Evolutionary conservation across 2,797 vertebrate species (phyloP).

Genomic region (Cynodonichthys magdalenae): DNA sequence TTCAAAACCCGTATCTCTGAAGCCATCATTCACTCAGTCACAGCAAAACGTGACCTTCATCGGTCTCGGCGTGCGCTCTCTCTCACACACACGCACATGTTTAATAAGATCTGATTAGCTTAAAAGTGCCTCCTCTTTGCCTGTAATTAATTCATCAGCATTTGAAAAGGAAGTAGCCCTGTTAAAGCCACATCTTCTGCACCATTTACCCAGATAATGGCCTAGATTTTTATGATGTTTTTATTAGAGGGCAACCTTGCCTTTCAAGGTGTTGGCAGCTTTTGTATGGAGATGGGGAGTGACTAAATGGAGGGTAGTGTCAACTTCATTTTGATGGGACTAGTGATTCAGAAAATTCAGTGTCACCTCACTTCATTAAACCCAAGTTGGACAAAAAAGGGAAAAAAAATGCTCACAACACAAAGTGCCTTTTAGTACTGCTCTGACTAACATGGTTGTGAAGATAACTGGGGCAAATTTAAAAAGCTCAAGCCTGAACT

Average conservation of each 20-base stretch:
- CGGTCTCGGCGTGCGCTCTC: constrained; percentile 16
- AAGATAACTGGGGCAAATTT: constrained; percentile 2
- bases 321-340: constrained; percentile 46
- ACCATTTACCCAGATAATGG: constrained; percentile 83
- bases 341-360: constrained; percentile 55
- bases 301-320: constrained; percentile 41
- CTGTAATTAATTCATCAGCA: constrained; percentile 75
- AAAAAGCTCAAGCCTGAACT: neutral
- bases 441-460: neutral
- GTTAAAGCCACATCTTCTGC: constrained; percentile 78
- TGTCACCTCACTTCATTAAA: constrained; percentile 38
- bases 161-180: constrained; percentile 64
- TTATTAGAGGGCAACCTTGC: constrained; percentile 75
- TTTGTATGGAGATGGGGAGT: constrained; percentile 27
- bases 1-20: constrained; percentile 36
- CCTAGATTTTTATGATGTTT: constrained; percentile 76
- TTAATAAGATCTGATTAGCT: constrained; percentile 58
- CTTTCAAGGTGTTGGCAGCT: constrained; percentile 67
- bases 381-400: neutral
- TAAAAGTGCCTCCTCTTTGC: constrained; percentile 62
- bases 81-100: constrained; percentile 18
- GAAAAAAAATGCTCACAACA: neutral
- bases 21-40: constrained; percentile 34
- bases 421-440: neutral
- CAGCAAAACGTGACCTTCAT: constrained; percentile 61